A percentile compares a stretch with the other conserved stretches of the same genome.
Conservation (phyloP, 2,888 invertebrate genomes). For the Julus scanicus region DNA sequence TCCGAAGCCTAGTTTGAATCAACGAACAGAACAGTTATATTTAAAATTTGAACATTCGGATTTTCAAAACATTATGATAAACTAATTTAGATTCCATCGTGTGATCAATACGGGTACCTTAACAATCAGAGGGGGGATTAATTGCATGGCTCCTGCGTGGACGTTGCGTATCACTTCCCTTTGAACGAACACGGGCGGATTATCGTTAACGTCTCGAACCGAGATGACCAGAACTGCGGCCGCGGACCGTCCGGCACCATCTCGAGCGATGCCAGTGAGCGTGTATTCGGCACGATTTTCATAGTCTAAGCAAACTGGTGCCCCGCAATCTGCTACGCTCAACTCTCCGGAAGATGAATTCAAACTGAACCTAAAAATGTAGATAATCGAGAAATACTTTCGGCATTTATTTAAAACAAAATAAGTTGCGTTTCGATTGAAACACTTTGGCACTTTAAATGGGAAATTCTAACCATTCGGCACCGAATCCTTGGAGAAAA, state of each 20-base stretch:
- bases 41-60: too few species aligned
- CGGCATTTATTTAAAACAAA: not conserved
- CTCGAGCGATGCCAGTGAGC: constrained; percentile 81
- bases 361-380: constrained; percentile 72
- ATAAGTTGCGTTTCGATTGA: not conserved
- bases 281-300: constrained; percentile 84
- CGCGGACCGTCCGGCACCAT: constrained; percentile 79
- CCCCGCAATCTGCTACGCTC: constrained; percentile 69
- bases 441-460: constrained; percentile 50
- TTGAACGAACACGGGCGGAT: constrained; percentile 77
- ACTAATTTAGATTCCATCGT: too few species aligned
- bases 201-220: constrained; percentile 81
- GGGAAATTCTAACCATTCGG: constrained; percentile 70
- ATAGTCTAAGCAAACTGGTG: constrained; percentile 73
- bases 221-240: constrained; percentile 78
- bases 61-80: too few species aligned
- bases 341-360: constrained; percentile 76
- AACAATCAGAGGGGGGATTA: constrained; percentile 83
- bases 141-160: constrained; percentile 78
- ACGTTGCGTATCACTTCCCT: constrained; percentile 79
- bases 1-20: constrained; percentile 74
- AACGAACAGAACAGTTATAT: not conserved
- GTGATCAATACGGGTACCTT: constrained; percentile 66
- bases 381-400: not conserved
- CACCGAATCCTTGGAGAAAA: constrained; percentile 80